A percentile compares a stretch with the other conserved stretches of the same genome.
phyloP scores from a whole-genome alignment of 1,140 invertebrate species.

The Choristoneura fumiferana region DNA sequence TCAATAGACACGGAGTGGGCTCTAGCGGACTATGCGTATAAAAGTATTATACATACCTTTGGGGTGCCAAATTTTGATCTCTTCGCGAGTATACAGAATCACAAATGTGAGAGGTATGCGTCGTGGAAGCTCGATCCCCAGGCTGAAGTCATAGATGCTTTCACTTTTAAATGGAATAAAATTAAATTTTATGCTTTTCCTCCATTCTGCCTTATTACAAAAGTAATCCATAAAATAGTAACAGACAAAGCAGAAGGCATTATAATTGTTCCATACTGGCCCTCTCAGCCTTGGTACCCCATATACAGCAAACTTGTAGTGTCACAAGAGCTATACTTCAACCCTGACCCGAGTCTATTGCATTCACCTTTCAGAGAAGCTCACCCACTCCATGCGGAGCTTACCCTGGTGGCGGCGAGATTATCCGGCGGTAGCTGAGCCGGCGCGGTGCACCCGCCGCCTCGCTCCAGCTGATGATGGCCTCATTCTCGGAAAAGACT shows the following conservation, averaged over 20 bases:
- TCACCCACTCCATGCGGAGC: constrained; percentile 18
- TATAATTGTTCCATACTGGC: constrained; percentile 37
- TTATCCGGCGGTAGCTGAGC: no score
- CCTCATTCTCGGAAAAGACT: constrained; percentile 1
- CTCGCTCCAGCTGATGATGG: background rate
- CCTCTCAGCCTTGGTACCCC: constrained; percentile 40
- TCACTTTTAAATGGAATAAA: constrained; percentile 21
- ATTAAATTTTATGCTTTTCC: constrained; percentile 33
- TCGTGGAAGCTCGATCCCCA: constrained; percentile 29
- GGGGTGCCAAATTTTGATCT: background rate
- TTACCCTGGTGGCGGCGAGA: constrained; percentile 38
- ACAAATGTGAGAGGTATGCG: constrained; percentile 24
- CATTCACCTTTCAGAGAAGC: constrained; percentile 29
- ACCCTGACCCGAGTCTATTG: constrained; percentile 16
- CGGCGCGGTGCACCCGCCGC: background rate
- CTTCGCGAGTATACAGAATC: background rate
- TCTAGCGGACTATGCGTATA: background rate
- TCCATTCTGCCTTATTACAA: constrained; percentile 35
- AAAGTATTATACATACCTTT: background rate
- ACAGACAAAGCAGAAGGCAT: constrained; percentile 34
- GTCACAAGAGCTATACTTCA: constrained; percentile 20
- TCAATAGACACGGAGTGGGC: constrained; percentile 5
- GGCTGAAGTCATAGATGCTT: constrained; percentile 23
- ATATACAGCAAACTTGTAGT: constrained; percentile 27
- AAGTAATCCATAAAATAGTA: no score